Base-by-base conservation (phyloP, 2,888 invertebrate genomes). In the Drosophila maculinotata region DNA sequence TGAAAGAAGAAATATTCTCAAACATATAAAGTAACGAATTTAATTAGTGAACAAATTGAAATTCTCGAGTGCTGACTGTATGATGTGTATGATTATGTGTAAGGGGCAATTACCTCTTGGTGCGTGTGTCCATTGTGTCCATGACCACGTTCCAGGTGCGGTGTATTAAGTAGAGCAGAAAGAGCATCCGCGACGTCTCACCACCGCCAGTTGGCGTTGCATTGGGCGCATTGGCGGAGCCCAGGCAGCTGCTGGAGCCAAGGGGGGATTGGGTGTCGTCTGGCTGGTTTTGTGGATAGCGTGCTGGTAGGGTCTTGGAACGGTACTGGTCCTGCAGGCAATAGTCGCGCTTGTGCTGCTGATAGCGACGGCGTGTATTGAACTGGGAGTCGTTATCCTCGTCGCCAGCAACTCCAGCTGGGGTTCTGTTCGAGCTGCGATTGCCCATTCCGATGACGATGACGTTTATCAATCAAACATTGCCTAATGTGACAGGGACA, bases 141-240 rank as follows among this genome's bases (percentile, higher is more conserved):
- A 94, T 92, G 2, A 95, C 93, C 10, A 94, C 93, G 83, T 93
- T 94, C 95, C 95, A 95, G 10, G 95, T 95, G 70, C 95, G 93
- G 80, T 95, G 94, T 79, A 95, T 94, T 60, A 95, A 92, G 89
- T 95, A 94, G 76, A 95, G 91, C 66, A 95, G 92, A 87, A 94
- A 95, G 51, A 94, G 92, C 2, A 94, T 92, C 51, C 94, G 91
- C 4, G 94, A 94, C 3, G 93, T 93, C 89, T 94, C 94, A 0
- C 89, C 94, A 0, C 89, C 91, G 49, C 72, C 81, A 30, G 78
- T 82, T 14, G 87, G 76, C n/a, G 82, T 39, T 15, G 52, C 48
- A 57, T 64, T 79, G 10, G 66, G 35, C n/a, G 53, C 60, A 30
- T 51, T 54, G 33, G 42, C 58, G 0, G 77, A 28, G 15, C 74